Conservation (phyloP, 2,113 vertebrate genomes). For the Halichoeres trimaculatus region DNA sequence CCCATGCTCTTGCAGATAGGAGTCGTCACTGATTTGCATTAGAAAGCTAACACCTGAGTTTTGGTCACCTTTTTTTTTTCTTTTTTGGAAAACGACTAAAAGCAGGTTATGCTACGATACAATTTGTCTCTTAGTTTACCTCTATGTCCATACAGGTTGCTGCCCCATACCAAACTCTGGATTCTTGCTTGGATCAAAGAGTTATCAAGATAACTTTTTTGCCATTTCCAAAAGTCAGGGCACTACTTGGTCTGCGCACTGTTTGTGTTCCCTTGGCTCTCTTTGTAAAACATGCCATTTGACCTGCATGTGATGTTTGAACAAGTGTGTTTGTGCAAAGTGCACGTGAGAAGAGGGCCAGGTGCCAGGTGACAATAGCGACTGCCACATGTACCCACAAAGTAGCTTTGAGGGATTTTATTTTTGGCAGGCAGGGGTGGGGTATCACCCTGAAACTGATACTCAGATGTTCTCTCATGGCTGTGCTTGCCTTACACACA, state of each 20-base stretch:
- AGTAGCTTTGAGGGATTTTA: conserved; percentile 17
- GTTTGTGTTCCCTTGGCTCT: conserved; percentile 14
- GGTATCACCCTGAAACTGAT: background rate
- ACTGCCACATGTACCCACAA: background rate
- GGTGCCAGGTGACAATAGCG: background rate
- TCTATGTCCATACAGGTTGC: conserved; percentile 10
- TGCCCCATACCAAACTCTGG: conserved; percentile 8
- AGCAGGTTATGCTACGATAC: background rate
- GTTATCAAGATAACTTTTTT: background rate
- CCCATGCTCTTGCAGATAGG: background rate
- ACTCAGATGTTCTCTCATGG: background rate
- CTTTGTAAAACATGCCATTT: conserved; percentile 14
- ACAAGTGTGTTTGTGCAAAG: conserved; percentile 13
- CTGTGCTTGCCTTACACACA: too few species aligned
- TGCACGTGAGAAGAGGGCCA: conserved; percentile 21
- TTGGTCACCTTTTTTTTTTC: background rate
- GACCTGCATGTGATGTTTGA: conserved; percentile 36
- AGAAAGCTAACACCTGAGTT: background rate
- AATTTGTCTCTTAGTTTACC: background rate
- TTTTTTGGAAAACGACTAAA: background rate
- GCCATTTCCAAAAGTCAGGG: background rate
- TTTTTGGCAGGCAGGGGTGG: background rate
- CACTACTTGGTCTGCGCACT: background rate
- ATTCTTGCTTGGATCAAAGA: background rate
- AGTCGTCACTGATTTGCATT: background rate